Evolutionary conservation across 2,797 vertebrate genomes (phyloP), one percentile per base, ranked within the genome.

Genomic region (Bothrops alternatus): DNA sequence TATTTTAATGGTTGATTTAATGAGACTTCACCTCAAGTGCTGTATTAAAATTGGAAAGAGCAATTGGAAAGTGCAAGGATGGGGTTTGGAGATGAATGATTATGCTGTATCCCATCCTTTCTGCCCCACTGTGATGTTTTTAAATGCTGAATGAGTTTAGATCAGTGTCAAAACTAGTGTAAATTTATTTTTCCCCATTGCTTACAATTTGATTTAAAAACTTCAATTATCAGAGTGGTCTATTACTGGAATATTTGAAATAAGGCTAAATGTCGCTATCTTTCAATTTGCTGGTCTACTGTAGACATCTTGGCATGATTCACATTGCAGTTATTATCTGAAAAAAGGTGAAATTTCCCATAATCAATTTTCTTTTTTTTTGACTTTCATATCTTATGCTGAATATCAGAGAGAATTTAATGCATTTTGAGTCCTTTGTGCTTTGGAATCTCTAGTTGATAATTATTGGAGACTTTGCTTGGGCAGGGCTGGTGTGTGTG

Each of bases 1-100:
- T 61, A 56, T 53, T 90, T 90, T 78, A 93, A 73, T 50, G 6
- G 6, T 90, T 61, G 82, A 60, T 90, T 87, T 90, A 93, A 87
- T 86, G 69, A 73, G 92, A 37, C 37, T 58, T 55, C 65, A 57
- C 32, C 18, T 90, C 42, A 53, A 16, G 50, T 60, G 87, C 28
- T 53, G 28, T 88, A 42, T 13, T 63, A 63, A 63, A 89, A 61
- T 56, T 89, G 91, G 73, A 63, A 47, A 42, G 23, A 42, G 8
- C 47, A 89, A 58, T 58, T 89, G 23, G 61, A 16, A 82, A 82
- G 73, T 82, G 73, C 20, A 82, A 82, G 10, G 37, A 25, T 25
- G 4, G 37, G 37, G 73, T 47, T 82, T 82, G 20, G 37, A 82
- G 73, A 82, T 25, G 37, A 47, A 25, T 82, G 42, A 23, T 82